Percentiles rank a stretch among this genome's conserved stretches.
phyloP scores from a whole-genome alignment of 2,888 invertebrate genomes.

The Drosophila multiciliata region DNA sequence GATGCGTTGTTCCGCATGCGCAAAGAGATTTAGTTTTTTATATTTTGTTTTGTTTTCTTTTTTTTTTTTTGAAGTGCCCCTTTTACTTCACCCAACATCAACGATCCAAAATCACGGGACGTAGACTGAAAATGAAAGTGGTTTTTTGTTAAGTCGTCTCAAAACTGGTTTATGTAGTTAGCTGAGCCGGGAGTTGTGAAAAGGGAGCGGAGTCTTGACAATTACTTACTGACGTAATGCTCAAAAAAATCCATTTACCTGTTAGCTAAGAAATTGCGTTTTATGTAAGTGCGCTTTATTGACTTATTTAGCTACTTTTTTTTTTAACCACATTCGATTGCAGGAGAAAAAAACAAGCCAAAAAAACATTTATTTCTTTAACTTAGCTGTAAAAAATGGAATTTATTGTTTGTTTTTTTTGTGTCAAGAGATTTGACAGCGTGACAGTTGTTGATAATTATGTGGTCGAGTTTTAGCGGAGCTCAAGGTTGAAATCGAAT shows the following conservation, averaged over 20 bases:
- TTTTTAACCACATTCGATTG: conserved; percentile 33
- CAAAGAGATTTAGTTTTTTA: conserved; percentile 52
- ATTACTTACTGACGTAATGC: conserved; percentile 63
- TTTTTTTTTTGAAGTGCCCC: neutral
- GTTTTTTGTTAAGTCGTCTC: conserved; percentile 49
- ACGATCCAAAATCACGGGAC: conserved; percentile 28
- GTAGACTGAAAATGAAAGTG: conserved; percentile 69
- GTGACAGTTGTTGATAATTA: conserved; percentile 42
- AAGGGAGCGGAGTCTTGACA: conserved; percentile 26
- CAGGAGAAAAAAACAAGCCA: neutral
- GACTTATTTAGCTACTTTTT: conserved; percentile 23
- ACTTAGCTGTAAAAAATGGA: conserved; percentile 33
- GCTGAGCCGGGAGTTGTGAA: neutral
- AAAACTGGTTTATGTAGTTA: conserved; percentile 60
- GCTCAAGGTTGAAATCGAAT: conserved; percentile 53
- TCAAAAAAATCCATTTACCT: conserved; percentile 32
- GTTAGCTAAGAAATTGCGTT: conserved; percentile 48
- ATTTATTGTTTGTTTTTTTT: conserved; percentile 7
- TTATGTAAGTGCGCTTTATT: conserved; percentile 49
- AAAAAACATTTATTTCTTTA: neutral
- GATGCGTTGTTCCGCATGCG: conserved; percentile 61
- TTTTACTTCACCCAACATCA: neutral
- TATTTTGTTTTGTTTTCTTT: neutral
- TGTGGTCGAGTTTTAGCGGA: conserved; percentile 11
- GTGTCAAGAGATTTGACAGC: conserved; percentile 37